Conservation (phyloP, 2,797 vertebrate genomes). For the Xenopus petersii region DNA sequence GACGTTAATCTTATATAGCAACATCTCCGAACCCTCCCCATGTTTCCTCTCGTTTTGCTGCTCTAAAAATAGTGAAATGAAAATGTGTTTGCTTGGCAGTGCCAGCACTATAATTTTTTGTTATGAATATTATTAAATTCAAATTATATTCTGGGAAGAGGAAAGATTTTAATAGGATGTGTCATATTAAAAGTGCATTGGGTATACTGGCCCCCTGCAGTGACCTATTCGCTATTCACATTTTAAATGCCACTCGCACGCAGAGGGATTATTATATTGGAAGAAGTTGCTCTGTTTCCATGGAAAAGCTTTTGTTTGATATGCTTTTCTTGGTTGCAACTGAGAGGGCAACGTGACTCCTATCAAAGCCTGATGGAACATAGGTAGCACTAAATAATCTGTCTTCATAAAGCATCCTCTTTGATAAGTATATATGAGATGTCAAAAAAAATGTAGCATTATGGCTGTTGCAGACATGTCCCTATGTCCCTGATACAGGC, state of each 20-base stretch:
- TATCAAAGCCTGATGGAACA: background rate
- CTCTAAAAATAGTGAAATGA: no score
- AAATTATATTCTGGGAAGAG: background rate
- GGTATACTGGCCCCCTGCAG: background rate
- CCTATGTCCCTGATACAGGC: no score
- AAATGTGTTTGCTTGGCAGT: no score
- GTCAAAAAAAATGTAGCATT: no score
- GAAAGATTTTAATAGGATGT: background rate
- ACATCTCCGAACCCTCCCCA: no score
- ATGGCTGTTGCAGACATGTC: no score
- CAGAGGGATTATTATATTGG: background rate
- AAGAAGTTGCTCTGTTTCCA: background rate
- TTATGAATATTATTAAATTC: background rate
- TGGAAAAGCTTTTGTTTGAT: slow-evolving; percentile 5
- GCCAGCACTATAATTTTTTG: background rate
- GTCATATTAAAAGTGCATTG: background rate
- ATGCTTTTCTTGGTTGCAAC: background rate
- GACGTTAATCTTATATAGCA: no score
- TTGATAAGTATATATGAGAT: no score
- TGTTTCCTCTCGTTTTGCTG: no score
- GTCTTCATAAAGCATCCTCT: no score
- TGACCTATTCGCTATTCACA: background rate
- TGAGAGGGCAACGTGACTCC: background rate
- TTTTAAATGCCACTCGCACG: background rate
- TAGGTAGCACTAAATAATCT: no score